Conservation (phyloP, 2,113 vertebrate genomes). For the Candoia aspera region DNA sequence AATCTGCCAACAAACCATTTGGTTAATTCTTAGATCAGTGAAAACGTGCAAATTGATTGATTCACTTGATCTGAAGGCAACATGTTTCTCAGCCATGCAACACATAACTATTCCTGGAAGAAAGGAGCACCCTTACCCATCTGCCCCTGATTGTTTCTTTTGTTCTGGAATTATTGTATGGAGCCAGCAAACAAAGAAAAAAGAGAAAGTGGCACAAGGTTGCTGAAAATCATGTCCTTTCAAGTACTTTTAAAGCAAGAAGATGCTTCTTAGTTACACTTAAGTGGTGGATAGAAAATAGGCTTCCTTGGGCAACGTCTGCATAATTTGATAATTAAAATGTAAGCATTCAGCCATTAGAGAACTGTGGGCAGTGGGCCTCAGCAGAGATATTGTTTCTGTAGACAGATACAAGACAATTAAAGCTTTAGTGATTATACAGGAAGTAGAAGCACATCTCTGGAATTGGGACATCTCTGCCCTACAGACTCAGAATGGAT, state of each 20-base stretch:
- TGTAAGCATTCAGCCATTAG: not conserved
- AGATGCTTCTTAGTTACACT: constrained; percentile 1
- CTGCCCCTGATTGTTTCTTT: not conserved
- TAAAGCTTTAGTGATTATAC: constrained; percentile 9
- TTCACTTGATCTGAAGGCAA: not conserved
- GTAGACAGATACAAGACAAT: constrained; percentile 12
- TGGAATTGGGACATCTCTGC: not conserved
- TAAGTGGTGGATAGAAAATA: constrained; percentile 19
- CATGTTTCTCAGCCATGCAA: not conserved
- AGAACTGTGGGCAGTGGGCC: not conserved
- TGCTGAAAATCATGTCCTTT: constrained; percentile 37
- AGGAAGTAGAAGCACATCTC: constrained; percentile 7
- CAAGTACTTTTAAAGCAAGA: constrained; percentile 47
- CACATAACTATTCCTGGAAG: not conserved
- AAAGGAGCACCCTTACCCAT: not conserved
- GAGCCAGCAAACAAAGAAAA: not conserved
- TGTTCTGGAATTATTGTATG: not conserved
- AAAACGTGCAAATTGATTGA: not conserved
- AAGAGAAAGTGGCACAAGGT: not conserved
- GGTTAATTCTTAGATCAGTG: not conserved
- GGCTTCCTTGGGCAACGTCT: constrained; percentile 20
- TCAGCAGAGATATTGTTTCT: constrained; percentile 22
- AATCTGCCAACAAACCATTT: no score
- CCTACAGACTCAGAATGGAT: no score
- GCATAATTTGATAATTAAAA: constrained; percentile 28